These are phyloP conservation scores for Phataginus tricuspis DNA, from an alignment of 2,797 vertebrate genomes.

Conservation along the genomic window DNA sequence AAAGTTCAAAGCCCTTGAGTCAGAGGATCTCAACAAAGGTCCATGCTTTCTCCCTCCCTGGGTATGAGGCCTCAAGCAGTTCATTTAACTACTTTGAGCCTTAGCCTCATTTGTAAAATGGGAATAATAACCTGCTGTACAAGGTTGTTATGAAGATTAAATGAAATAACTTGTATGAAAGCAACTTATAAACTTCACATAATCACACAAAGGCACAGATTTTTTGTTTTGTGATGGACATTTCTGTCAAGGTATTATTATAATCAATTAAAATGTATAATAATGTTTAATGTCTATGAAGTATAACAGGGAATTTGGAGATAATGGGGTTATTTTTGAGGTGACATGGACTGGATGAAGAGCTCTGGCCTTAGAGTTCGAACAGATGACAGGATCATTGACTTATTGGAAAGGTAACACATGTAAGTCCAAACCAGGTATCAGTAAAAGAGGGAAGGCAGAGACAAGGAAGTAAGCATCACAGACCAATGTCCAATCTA, in stretches of 20 bases:
- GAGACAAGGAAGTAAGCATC: not conserved
- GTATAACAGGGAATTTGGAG: not conserved
- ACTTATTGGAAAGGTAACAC: not conserved
- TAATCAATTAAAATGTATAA: not conserved
- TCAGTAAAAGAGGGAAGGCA: not conserved
- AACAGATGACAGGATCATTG: not conserved
- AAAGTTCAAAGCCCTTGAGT: constrained; percentile 1
- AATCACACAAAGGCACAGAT: not conserved
- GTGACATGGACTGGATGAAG: not conserved
- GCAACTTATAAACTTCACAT: not conserved
- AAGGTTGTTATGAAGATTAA: not conserved
- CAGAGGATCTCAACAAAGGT: not conserved
- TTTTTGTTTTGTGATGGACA: not conserved
- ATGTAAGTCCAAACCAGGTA: not conserved
- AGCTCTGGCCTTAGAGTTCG: not conserved
- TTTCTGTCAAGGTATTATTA: constrained; percentile 45
- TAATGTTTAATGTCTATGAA: not conserved
- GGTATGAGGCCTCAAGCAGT: not conserved
- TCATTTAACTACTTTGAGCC: not conserved
- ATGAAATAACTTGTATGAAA: constrained; percentile 9
- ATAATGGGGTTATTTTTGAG: not conserved
- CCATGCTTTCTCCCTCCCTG: not conserved
- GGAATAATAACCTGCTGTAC: not conserved
- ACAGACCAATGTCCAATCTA: not conserved
- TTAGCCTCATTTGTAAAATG: constrained; percentile 34